Conservation (phyloP, 2,797 vertebrate species). For the Harpagifer antarcticus region DNA sequence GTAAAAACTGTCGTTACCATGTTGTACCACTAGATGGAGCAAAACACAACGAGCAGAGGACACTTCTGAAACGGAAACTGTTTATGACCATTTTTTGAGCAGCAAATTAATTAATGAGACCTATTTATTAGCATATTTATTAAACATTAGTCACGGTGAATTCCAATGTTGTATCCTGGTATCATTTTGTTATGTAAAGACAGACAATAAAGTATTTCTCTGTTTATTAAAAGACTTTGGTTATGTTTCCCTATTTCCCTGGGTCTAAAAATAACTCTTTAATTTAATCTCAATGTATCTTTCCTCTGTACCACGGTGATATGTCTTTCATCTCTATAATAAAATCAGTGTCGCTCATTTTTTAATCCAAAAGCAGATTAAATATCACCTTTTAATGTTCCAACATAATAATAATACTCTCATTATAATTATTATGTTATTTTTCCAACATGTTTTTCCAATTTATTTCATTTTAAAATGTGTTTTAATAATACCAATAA, state of each 20-base stretch:
- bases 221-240: not conserved
- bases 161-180: not conserved
- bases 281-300: no score
- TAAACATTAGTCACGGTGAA: not conserved
- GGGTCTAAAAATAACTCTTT: not conserved
- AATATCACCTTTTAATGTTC: no score
- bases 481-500: no score
- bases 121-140: not conserved
- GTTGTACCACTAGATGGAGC: constrained; percentile 49
- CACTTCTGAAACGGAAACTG: no score
- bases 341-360: no score
- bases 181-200: constrained; percentile 3
- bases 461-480: no score
- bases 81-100: constrained; percentile 2
- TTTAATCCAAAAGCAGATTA: no score
- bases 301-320: no score
- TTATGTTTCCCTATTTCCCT: not conserved
- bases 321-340: no score
- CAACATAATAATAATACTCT: no score
- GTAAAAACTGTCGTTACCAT: constrained; percentile 27
- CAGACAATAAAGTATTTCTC: constrained; percentile 17
- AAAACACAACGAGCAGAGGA: not conserved
- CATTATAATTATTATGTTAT: no score
- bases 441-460: no score
- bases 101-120: not conserved